Percentiles rank a stretch among this genome's conserved stretches.
These are phyloP conservation scores for Orthosia gracilis DNA, from an alignment of 2,888 invertebrate genomes.

Conservation along the genomic window DNA sequence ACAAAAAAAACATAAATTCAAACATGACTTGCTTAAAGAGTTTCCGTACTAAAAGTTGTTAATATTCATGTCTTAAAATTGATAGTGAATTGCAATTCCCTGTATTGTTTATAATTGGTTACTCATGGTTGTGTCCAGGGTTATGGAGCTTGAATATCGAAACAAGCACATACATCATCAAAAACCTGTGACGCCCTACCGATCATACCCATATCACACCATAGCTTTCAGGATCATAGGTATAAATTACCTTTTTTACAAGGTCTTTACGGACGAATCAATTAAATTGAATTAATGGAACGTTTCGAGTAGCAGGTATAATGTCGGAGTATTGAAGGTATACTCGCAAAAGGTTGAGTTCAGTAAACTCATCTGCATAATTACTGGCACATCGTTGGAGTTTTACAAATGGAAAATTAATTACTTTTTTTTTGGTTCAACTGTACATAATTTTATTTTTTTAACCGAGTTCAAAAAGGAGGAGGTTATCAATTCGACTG, in stretches of 20 bases:
- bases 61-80: not conserved
- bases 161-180: slow-evolving; percentile 29
- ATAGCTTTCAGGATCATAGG: slow-evolving; percentile 25
- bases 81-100: not conserved
- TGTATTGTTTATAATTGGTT: not conserved
- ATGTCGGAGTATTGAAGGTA: slow-evolving; percentile 34
- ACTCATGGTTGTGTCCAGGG: not conserved
- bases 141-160: not conserved
- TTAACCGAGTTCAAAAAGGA: no score
- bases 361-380: slow-evolving; percentile 62
- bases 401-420: slow-evolving; percentile 63
- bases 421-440: slow-evolving; percentile 43
- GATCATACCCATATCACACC: slow-evolving; percentile 14
- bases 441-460: slow-evolving; percentile 26
- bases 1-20: no score
- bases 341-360: slow-evolving; percentile 50
- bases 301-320: slow-evolving; percentile 32
- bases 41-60: not conserved
- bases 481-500: no score
- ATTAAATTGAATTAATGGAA: slow-evolving; percentile 56
- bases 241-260: slow-evolving; percentile 34
- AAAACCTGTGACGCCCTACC: slow-evolving; percentile 30
- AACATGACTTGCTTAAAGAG: no score
- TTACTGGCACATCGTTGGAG: slow-evolving; percentile 48
- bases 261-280: slow-evolving; percentile 42